Evolutionary conservation across 2,888 invertebrate species (phyloP).

Genomic region (Apamea crenata): DNA sequence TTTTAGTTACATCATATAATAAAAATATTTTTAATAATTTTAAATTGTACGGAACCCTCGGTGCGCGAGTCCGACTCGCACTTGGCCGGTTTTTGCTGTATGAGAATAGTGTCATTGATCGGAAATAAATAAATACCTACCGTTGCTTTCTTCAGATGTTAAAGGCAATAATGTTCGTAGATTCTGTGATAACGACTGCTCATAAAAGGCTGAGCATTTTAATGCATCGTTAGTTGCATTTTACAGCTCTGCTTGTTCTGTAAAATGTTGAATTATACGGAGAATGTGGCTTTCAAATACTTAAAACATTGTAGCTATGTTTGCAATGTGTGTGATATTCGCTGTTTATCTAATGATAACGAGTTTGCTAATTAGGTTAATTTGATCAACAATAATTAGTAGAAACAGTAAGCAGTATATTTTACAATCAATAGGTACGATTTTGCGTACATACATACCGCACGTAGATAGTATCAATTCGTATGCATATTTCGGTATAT

Average conservation of each 20-base stretch:
- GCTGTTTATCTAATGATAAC: constrained; percentile 18
- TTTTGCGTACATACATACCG: neutral
- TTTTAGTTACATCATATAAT: too few species aligned
- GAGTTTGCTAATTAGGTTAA: constrained; percentile 33
- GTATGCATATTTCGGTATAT: neutral
- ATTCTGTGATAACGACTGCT: constrained; percentile 65
- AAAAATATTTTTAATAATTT: too few species aligned
- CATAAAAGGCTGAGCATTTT: constrained; percentile 66
- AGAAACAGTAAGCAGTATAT: neutral
- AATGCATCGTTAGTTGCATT: constrained; percentile 65
- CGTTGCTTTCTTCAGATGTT: constrained; percentile 50
- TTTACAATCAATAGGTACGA: neutral
- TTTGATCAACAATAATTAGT: constrained; percentile 22
- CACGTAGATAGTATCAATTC: neutral
- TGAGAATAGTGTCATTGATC: constrained; percentile 57
- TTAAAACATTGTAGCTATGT: constrained; percentile 32
- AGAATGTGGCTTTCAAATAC: constrained; percentile 38
- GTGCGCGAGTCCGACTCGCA: neutral
- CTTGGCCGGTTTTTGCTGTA: constrained; percentile 54
- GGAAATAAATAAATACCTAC: constrained; percentile 55
- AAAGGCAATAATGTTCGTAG: constrained; percentile 60
- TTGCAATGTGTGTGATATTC: constrained; percentile 15
- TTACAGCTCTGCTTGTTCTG: constrained; percentile 61
- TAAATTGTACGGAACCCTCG: neutral
- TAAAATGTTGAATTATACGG: constrained; percentile 55